Base-by-base conservation (phyloP, 2,797 vertebrate genomes). In the Phylloscopus collybita region DNA sequence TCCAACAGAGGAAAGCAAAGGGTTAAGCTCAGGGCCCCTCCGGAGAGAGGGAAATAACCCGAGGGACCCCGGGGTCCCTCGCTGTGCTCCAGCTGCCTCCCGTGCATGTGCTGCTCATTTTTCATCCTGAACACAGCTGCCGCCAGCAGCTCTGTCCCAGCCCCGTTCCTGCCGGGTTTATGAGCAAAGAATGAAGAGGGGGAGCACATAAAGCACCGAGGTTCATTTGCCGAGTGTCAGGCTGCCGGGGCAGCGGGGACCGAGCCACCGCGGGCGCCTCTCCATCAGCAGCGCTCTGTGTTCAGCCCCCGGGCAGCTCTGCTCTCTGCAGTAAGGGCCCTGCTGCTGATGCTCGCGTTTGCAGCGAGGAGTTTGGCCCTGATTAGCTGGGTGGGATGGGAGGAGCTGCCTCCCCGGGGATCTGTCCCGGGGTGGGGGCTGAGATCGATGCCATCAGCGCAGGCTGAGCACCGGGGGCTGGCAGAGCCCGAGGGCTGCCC, bases 221-320 rank as follows among this genome's bases (percentile, higher is more conserved):
- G 78, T 90, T 97, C 97, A 96, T 97, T 95, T 97, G 96, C 97
- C 96, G 94, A 29, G 97, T 96, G 97, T 97, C 97, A 95, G 93
- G 72, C 86, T 20, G 83, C 93, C 2, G 49, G 92, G 81, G 73
- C 92, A 25, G 73, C 90, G 56, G 95, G 50, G 90, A 89, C 89
- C 13, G 66, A 95, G 91, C 82, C 79, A 38, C 76, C 56, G 80
- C 40, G 1, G 93, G 88, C 83, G 36, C 42, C 78, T 65, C 51
- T 50, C 54, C 81, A 38, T 79, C 18, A 62, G 69, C 92, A 4
- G 38, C 6, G 7, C 36, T 62, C 84, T 80, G 87, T 72, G 66
- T 86, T 81, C 80, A 60, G 29, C 69, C 49, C 65, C 40, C 17
- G 4, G 51, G 80, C 76, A 42, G 80, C 76, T 78, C 66, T 66